Base-by-base conservation (phyloP, 1,140 invertebrate species). In the Bombyx mori region DNA sequence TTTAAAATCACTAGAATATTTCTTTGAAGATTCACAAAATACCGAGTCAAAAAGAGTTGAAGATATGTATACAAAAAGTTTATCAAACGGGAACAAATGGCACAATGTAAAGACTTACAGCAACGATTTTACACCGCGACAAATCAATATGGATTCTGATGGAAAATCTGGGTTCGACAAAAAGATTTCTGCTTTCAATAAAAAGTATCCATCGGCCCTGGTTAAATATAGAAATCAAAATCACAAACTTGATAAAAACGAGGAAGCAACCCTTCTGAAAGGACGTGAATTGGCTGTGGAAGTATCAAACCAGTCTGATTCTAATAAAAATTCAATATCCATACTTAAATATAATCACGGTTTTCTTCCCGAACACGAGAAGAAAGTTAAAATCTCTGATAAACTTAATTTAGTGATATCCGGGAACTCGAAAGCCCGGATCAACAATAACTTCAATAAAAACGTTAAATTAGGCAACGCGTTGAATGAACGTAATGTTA, bases 381-480 rank as follows among this genome's bases (percentile, higher is more conserved):
- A 52, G 22, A 66, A 65, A 62, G 49, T 61, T 54, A 67, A 66
- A 56, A 53, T 35, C 35, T 44, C 48, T 22, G 60, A 65, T 12
- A 73, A 66, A 60, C 6, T 53, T 9, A 58, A 61, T 18, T 26
- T 46, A 43, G 54, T 43, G 44, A n/a, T 53, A 42, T 58, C 57
- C 48, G 47, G 55, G 46, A 57, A 64, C 43, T 18, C 6, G 44
- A 61, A 62, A 60, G 7, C 58, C 55, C 45, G 46, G 52, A 35
- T 43, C 56, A 42, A 56, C 22, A 63, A 64, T 58, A 69, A 73
- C 62, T 83, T 86, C 57, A 62, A 77, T 53, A 80, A 82, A 61
- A 60, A 75, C 43, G 64, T 86, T 0, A 87, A 86, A 62, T 66
- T 86, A 58, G 85, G 76, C 12, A 88, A 87, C 62, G 75, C 81